Conservation (phyloP, 35 echinoderm and acorn worm genomes). For the Patiria miniata region DNA sequence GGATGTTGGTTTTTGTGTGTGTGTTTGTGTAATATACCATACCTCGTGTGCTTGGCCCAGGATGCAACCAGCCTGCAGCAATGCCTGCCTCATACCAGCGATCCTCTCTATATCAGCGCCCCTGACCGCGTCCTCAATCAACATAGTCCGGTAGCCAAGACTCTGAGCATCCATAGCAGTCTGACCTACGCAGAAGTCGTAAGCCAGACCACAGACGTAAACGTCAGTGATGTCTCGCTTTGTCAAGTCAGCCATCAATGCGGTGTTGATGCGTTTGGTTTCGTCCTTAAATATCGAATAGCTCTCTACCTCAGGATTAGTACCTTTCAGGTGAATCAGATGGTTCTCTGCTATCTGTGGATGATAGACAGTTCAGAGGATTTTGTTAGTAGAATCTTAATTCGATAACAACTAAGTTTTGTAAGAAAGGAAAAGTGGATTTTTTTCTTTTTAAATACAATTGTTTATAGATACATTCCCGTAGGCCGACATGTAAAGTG, state of each 20-base stretch:
- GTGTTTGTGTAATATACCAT: conserved; percentile 35
- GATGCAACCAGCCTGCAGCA: conserved; percentile 14
- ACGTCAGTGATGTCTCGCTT: conserved; percentile 65
- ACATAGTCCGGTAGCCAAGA: conserved; percentile 57
- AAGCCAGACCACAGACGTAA: conserved; percentile 78
- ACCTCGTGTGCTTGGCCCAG: conserved; percentile 69
- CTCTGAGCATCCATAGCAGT: conserved; percentile 62
- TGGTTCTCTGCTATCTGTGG: conserved; percentile 53
- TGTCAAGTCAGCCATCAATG: conserved; percentile 31
- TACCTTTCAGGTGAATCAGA: conserved; percentile 57
- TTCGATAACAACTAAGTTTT: background rate
- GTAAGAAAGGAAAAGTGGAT: too few relatives aligned
- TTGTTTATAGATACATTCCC: too few relatives aligned
- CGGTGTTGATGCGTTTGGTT: conserved; percentile 33
- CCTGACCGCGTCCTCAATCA: conserved; percentile 70
- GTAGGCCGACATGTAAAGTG: too few relatives aligned
- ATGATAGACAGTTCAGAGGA: background rate
- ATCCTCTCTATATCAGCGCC: background rate
- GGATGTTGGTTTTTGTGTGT: background rate
- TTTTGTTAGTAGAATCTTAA: too few relatives aligned
- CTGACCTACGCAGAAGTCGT: conserved; percentile 69
- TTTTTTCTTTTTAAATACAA: too few relatives aligned
- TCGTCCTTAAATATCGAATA: conserved; percentile 86
- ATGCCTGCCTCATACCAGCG: background rate
- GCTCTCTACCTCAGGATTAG: conserved; percentile 66